Conservation (phyloP, 1,140 invertebrate genomes). For the Calliphora vicina region DNA sequence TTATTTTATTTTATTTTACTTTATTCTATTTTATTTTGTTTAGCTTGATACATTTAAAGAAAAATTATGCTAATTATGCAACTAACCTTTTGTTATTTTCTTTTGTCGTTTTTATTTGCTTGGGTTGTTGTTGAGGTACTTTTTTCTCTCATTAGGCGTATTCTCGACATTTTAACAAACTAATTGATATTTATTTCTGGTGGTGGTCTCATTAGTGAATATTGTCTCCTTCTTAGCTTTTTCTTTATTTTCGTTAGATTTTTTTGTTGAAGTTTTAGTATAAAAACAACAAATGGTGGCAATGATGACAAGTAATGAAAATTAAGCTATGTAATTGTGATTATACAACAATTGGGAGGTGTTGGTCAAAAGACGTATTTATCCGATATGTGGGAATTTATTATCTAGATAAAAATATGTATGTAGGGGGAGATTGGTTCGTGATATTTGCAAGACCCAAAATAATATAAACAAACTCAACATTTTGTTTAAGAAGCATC, state of each 20-base stretch:
- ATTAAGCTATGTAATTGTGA: too few species aligned
- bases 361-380: too few species aligned
- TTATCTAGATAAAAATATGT: too few species aligned
- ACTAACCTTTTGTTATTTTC: slow-evolving; percentile 19
- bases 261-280: background rate
- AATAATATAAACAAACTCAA: too few species aligned
- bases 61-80: slow-evolving; percentile 31
- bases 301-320: background rate
- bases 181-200: slow-evolving; percentile 33
- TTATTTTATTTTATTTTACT: slow-evolving; percentile 7
- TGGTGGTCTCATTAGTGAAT: slow-evolving; percentile 15
- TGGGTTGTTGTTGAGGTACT: background rate
- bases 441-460: too few species aligned
- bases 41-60: background rate
- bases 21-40: slow-evolving; percentile 9
- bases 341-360: too few species aligned
- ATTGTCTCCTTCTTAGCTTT: background rate
- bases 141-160: slow-evolving; percentile 15
- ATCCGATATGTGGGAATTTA: too few species aligned
- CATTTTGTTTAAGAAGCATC: too few species aligned
- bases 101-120: background rate
- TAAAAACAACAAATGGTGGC: background rate
- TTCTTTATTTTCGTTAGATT: background rate
- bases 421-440: too few species aligned
- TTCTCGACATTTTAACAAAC: slow-evolving; percentile 7